Percentiles rank a stretch among this genome's conserved stretches.
phyloP scores from a whole-genome alignment of 2,113 vertebrate genomes.

The Scalopus aquaticus region DNA sequence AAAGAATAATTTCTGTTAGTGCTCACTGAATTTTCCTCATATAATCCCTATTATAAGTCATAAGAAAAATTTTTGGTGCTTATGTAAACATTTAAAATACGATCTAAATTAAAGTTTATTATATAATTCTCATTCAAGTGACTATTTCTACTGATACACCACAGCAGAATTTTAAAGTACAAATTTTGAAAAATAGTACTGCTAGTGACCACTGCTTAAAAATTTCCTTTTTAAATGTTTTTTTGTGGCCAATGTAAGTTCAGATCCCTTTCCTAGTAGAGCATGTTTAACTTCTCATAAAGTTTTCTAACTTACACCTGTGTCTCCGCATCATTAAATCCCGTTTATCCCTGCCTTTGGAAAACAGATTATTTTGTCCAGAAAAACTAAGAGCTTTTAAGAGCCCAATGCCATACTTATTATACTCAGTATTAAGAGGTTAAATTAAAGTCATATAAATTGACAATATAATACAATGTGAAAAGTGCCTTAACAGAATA shows the following conservation, averaged over 20 bases:
- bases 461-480: neutral
- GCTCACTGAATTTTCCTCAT: neutral
- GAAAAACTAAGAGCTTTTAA: neutral
- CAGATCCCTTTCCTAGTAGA: neutral
- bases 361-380: neutral
- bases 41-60: neutral
- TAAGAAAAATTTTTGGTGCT: neutral
- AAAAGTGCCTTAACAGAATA: neutral
- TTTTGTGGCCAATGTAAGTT: neutral
- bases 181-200: neutral
- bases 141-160: neutral
- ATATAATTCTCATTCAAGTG: neutral
- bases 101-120: neutral
- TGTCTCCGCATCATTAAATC: neutral
- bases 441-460: neutral
- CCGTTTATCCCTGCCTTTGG: neutral
- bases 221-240: neutral
- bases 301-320: neutral
- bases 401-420: neutral
- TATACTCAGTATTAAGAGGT: neutral
- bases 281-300: neutral
- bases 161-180: neutral
- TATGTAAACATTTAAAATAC: neutral
- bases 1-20: neutral
- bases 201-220: neutral